These are phyloP conservation scores for Sycophaga agraensis DNA, from an alignment of 1,140 invertebrate species.

Conservation along the genomic window DNA sequence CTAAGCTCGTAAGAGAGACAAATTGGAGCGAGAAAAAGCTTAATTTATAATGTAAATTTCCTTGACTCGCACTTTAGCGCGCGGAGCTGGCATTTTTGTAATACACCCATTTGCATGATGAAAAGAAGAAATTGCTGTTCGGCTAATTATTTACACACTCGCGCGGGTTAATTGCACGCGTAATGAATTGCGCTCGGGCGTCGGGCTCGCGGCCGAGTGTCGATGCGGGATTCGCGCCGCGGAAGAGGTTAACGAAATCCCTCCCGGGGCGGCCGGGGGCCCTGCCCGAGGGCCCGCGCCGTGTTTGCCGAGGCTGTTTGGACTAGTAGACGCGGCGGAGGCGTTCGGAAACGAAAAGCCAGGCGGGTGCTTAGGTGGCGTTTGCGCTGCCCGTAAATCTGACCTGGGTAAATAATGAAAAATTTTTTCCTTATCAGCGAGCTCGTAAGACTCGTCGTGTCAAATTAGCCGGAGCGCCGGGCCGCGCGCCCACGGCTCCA, in stretches of 20 bases:
- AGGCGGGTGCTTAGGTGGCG: no score
- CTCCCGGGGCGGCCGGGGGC: no score
- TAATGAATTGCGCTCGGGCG: no score
- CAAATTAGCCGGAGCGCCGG: slow-evolving; percentile 17
- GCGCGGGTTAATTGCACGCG: no score
- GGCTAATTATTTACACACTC: no score
- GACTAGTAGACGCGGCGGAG: no score
- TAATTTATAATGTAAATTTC: slow-evolving; percentile 16
- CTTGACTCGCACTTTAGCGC: neutral
- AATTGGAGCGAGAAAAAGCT: slow-evolving; percentile 5
- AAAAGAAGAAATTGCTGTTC: neutral
- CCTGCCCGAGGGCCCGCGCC: no score
- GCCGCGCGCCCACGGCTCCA: neutral
- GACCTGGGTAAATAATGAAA: slow-evolving; percentile 20
- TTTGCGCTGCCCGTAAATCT: slow-evolving; percentile 29
- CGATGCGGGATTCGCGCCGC: no score
- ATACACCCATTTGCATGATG: neutral
- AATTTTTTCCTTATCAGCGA: slow-evolving; percentile 25
- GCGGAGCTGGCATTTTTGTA: slow-evolving; percentile 16
- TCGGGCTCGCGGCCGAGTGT: no score
- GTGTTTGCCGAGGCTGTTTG: no score
- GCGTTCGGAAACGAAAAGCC: no score
- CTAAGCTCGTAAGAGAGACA: slow-evolving; percentile 5
- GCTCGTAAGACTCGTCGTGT: slow-evolving; percentile 12
- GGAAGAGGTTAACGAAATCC: no score